phyloP scores from a whole-genome alignment of 2,113 vertebrate species.

The Pomatostomus ruficeps region DNA sequence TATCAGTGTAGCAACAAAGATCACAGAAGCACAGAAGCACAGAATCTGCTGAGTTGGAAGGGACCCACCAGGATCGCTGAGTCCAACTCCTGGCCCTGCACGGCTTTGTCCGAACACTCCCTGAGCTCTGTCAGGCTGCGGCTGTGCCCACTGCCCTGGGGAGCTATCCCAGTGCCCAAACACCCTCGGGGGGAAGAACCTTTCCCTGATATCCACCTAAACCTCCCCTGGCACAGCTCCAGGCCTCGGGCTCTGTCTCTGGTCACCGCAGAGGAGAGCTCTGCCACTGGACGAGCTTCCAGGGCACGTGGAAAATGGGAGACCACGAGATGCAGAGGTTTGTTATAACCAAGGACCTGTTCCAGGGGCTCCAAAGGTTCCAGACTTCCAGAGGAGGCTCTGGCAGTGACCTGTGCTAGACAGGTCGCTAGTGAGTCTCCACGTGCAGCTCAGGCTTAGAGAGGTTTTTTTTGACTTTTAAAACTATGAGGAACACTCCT shows the following conservation, averaged over 20 bases:
- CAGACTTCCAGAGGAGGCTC: background rate
- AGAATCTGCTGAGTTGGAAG: background rate
- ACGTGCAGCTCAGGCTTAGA: background rate
- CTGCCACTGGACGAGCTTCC: background rate
- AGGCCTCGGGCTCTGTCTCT: rapidly evolving
- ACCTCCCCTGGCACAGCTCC: background rate
- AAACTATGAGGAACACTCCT: background rate
- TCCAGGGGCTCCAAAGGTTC: background rate
- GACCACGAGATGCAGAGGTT: background rate
- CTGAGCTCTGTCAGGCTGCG: background rate
- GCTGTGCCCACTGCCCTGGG: background rate
- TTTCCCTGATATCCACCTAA: background rate
- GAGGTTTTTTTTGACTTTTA: background rate
- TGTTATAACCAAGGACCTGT: background rate
- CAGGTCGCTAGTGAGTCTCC: background rate
- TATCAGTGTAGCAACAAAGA: background rate
- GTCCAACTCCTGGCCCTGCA: background rate
- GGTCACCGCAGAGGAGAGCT: background rate
- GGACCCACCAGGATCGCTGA: background rate
- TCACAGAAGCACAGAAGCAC: background rate
- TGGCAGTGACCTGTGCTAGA: background rate
- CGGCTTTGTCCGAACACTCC: background rate
- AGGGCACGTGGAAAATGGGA: background rate
- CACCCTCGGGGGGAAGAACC: background rate
- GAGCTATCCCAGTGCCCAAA: background rate